Evolutionary conservation across 2,797 vertebrate species (phyloP).

Genomic region (Lophius americanus): DNA sequence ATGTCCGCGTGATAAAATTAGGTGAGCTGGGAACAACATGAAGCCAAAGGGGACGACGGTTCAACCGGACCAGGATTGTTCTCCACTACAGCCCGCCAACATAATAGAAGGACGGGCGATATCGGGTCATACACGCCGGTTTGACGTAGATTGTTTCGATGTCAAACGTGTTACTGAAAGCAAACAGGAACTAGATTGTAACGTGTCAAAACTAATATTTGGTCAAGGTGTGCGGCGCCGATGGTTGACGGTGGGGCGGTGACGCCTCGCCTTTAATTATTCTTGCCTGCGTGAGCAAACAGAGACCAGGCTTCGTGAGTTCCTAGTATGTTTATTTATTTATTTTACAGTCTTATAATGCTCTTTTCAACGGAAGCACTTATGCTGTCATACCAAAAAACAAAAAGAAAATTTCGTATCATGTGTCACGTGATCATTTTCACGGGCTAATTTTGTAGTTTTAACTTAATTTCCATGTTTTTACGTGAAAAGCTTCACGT

Average conservation of each 20-base stretch:
- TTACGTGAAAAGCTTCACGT: no score
- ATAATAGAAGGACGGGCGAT: neutral
- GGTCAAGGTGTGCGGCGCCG: slow-evolving; percentile 36
- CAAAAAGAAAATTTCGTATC: no score
- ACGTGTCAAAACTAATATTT: slow-evolving; percentile 53
- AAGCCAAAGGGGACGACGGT: slow-evolving; percentile 16
- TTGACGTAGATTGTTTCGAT: neutral
- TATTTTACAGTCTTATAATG: neutral
- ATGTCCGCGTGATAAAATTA: slow-evolving; percentile 27
- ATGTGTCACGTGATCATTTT: no score
- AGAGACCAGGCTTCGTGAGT: slow-evolving; percentile 6
- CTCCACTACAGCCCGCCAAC: neutral
- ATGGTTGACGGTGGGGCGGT: neutral
- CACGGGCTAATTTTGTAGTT: no score
- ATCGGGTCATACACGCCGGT: neutral
- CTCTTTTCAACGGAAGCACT: neutral
- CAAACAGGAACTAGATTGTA: slow-evolving; percentile 20
- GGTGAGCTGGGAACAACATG: slow-evolving; percentile 20
- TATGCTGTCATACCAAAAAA: no score
- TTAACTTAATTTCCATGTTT: no score
- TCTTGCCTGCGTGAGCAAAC: slow-evolving; percentile 9
- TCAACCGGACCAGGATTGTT: slow-evolving; percentile 14
- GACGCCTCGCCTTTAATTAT: slow-evolving; percentile 13
- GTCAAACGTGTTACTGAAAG: neutral
- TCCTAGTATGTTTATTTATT: neutral